Base-by-base conservation (phyloP, 2,888 invertebrate species). In the Drosophila borealis region DNA sequence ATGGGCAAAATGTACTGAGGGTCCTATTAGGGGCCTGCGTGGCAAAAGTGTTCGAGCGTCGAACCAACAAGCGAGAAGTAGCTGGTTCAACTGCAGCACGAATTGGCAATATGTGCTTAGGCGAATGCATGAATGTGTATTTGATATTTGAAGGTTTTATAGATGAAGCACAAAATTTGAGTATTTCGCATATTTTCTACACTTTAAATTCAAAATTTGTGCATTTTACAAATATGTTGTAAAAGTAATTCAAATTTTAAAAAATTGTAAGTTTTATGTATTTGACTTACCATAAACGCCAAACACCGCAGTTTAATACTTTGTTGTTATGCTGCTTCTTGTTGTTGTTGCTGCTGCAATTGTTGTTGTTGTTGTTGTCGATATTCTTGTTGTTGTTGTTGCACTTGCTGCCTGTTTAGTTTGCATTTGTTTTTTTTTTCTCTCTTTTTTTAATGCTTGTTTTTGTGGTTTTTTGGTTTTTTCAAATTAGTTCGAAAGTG, bases 261-360 rank as follows among this genome's bases (percentile, higher is more conserved):
- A n/a, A 25, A 14, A 19, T 5, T 5, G 14, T n/a, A n/a, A n/a
- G n/a, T n/a, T 10, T 10, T 5, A 2, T 6, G 2, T 11, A 8
- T 36, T 10, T 1, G 6, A 80, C 82, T 83, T 46, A 83, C 83
- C 83, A 83, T 83, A 83, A 83, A 83, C 83, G 89, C 69, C 83
- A 83, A 83, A 89, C 89, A 85, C 88, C 83, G 83, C 83, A 83
- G 83, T 82, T 83, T 83, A 88, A 89, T 71, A 83, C 71, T 80
- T 66, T 76, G 56, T 72, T 79, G 87, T 62, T 70, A 54, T 71
- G 62, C 19, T 61, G 48, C 37, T 62, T 21, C 14, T 60, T 68
- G 48, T 45, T 63, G 49, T 53, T 51, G 39, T 51, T 42, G 42
- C 21, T 42, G 55, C 42, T 44, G 57, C 13, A 34, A 66, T 2